Conservation (phyloP, 2,888 invertebrate species). For the Amblyjoppa proteus region DNA sequence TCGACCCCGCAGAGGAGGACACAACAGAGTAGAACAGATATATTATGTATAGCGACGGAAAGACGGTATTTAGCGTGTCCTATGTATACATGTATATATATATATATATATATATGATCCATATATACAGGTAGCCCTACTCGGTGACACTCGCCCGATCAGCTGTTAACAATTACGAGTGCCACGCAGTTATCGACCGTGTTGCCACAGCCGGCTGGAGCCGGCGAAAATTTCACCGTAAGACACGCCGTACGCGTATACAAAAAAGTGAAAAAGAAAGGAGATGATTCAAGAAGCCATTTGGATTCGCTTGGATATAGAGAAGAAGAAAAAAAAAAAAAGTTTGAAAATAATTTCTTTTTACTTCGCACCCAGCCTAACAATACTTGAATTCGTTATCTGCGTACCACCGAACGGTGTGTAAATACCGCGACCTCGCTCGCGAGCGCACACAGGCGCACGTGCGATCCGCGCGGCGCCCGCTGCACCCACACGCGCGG, state of each 20-base stretch:
- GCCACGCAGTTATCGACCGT: slow-evolving; percentile 63
- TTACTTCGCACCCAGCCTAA: neutral
- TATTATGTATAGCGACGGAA: slow-evolving; percentile 9
- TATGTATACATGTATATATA: neutral
- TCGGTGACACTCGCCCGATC: slow-evolving; percentile 71
- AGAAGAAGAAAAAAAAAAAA: neutral
- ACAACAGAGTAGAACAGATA: slow-evolving; percentile 16
- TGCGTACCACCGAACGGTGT: slow-evolving; percentile 21
- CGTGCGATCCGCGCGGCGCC: slow-evolving; percentile 66
- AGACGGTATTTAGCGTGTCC: neutral
- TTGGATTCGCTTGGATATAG: neutral
- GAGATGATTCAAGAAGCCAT: neutral
- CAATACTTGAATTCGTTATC: slow-evolving; percentile 13
- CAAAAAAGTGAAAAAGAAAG: neutral
- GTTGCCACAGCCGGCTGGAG: slow-evolving; percentile 41
- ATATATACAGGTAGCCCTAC: neutral
- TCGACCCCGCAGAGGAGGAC: slow-evolving; percentile 53
- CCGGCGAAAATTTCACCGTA: slow-evolving; percentile 21
- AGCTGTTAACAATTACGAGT: slow-evolving; percentile 71
- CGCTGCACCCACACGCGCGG: slow-evolving; percentile 61
- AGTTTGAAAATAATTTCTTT: neutral
- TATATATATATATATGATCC: too few relatives aligned
- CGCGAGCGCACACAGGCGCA: slow-evolving; percentile 61
- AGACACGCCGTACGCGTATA: neutral
- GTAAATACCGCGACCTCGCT: slow-evolving; percentile 59